A percentile compares a stretch with the other conserved stretches of the same genome.
phyloP scores from a whole-genome alignment of 2,888 invertebrate species.

The Drosophila antonietae region DNA sequence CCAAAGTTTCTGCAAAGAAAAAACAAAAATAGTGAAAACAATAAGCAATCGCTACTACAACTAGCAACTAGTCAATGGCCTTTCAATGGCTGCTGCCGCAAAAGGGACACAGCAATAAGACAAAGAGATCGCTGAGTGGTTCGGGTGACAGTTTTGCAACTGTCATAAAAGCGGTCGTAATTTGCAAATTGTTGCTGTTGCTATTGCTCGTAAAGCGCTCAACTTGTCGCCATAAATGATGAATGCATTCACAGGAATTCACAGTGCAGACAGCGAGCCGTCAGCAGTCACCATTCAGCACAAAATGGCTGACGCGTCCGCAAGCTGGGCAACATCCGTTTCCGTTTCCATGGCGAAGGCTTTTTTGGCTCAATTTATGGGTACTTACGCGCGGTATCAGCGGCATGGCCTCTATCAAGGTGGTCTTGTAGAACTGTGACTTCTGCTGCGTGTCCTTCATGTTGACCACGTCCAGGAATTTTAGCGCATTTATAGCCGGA shows the following conservation, averaged over 20 bases:
- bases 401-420: slow-evolving; percentile 93
- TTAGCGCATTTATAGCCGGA: slow-evolving; percentile 95
- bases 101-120: slow-evolving; percentile 9
- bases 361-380: slow-evolving; percentile 10
- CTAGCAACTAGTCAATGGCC: slow-evolving; percentile 7
- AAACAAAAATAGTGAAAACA: slow-evolving; percentile 3
- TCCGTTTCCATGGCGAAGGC: slow-evolving; percentile 42
- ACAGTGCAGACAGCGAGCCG: neutral
- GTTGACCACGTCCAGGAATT: slow-evolving; percentile 95
- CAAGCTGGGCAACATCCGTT: slow-evolving; percentile 46
- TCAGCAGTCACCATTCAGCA: slow-evolving; percentile 6
- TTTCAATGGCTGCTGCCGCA: slow-evolving; percentile 11
- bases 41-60: neutral
- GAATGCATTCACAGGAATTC: slow-evolving; percentile 48
- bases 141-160: slow-evolving; percentile 41
- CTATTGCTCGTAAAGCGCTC: slow-evolving; percentile 56
- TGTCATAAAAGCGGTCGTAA: slow-evolving; percentile 67
- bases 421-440: slow-evolving; percentile 94
- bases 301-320: slow-evolving; percentile 28
- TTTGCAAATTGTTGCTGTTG: slow-evolving; percentile 65
- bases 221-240: slow-evolving; percentile 69
- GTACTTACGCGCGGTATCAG: slow-evolving; percentile 93
- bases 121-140: slow-evolving; percentile 28
- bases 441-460: slow-evolving; percentile 96
- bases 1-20: slow-evolving; percentile 92